Evolutionary conservation across 2,113 vertebrate species (phyloP).

Genomic region (Brachionichthys hirsutus): DNA sequence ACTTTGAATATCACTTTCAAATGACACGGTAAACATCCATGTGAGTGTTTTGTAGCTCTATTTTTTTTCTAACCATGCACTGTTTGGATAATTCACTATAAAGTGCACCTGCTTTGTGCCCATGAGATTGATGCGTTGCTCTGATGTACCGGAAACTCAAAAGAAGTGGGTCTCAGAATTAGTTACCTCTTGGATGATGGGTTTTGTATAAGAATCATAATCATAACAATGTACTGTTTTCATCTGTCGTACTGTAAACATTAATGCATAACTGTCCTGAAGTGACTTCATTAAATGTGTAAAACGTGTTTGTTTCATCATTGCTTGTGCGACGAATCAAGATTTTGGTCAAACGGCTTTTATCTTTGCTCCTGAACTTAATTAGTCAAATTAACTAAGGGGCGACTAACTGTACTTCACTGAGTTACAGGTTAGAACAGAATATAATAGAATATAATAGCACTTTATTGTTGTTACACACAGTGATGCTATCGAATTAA

Average conservation of each 20-base stretch:
- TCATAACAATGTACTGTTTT: slow-evolving; percentile 13
- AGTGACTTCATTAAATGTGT: slow-evolving; percentile 58
- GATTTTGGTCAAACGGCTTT: too few relatives aligned
- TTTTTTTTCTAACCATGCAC: slow-evolving; percentile 14
- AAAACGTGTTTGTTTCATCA: slow-evolving; percentile 11
- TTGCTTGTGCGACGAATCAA: too few relatives aligned
- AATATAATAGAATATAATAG: too few relatives aligned
- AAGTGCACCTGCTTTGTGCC: slow-evolving; percentile 1
- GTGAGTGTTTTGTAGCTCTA: background rate
- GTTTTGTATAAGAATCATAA: slow-evolving; percentile 49
- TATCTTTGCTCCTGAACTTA: too few relatives aligned
- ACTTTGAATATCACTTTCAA: slow-evolving; percentile 12
- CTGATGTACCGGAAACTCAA: slow-evolving; percentile 23
- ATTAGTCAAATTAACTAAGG: too few relatives aligned
- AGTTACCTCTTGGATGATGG: background rate
- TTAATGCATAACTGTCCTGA: slow-evolving; percentile 51
- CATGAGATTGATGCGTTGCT: slow-evolving; percentile 23
- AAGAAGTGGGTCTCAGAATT: slow-evolving; percentile 6
- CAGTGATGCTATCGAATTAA: too few relatives aligned
- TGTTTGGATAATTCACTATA: background rate
- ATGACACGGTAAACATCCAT: slow-evolving; percentile 7
- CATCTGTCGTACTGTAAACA: slow-evolving; percentile 57
- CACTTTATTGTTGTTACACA: too few relatives aligned
- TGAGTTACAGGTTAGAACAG: too few relatives aligned
- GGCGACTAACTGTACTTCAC: too few relatives aligned